Evolutionary conservation across 2,113 vertebrate species (phyloP).

Genomic region (Pelmatolapia mariae): DNA sequence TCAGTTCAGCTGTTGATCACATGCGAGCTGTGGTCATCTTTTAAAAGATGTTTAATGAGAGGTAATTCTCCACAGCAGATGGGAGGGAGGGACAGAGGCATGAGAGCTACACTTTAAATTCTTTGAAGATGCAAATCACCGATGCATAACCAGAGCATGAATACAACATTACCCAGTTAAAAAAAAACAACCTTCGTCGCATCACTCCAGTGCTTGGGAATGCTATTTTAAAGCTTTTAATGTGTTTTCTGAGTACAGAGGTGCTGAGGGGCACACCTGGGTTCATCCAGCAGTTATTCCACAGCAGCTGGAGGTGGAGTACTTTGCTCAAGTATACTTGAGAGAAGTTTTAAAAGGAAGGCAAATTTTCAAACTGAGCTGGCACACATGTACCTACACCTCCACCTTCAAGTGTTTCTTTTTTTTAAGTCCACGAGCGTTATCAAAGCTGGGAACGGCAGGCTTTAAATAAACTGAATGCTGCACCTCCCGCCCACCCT

Average conservation of each 20-base stretch:
- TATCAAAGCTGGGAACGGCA: neutral
- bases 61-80: constrained; percentile 11
- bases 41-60: neutral
- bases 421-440: neutral
- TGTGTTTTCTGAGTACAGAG: neutral
- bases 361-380: neutral
- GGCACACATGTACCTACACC: neutral
- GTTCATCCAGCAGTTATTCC: neutral
- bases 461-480: neutral
- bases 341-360: neutral
- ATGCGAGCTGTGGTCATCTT: neutral
- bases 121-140: neutral
- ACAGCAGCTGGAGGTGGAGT: neutral
- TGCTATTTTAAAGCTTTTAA: neutral
- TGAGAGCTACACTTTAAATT: neutral
- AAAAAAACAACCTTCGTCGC: neutral
- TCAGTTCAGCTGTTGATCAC: neutral
- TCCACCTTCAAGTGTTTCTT: neutral
- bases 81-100: neutral
- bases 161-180: neutral
- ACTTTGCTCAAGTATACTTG: neutral
- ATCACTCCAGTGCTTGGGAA: neutral
- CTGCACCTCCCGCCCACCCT: neutral
- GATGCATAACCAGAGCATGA: neutral
- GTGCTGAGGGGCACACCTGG: neutral